Base-by-base conservation (phyloP, 2,888 invertebrate genomes). In the Clepsis dumicolana region DNA sequence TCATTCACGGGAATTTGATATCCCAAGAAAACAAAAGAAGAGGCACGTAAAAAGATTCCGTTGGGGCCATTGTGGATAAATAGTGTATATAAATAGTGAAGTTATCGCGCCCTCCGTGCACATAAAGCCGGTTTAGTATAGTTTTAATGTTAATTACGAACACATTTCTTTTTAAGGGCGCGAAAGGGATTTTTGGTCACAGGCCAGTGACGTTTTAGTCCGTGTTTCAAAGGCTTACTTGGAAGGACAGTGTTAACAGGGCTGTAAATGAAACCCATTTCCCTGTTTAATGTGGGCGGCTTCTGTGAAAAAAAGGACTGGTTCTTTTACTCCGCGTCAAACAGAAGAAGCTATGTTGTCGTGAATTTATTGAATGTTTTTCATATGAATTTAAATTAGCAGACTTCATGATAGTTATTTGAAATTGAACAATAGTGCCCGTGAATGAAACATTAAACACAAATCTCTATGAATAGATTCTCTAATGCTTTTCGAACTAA, bases 121-220 rank as follows among this genome's bases (percentile, higher is more conserved):
- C 63, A 64, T 68, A 64, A 68, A 68, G n/a, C 10, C 18, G 48
- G 53, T 59, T 67, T 63, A 63, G 57, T 63, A 21, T 53, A 56
- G 48, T 61, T 64, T 63, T 63, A 64, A 68, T 64, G 68, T 64
- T 68, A 59, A 68, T 68, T 68, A 35, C 63, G 14, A 21, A 65
- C 57, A 64, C 63, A 63, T 64, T 63, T 44, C 57, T 41, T 32
- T 68, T 64, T 63, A 57, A 50, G 59, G 61, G 61, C 32, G 48
- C 35, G 16, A 60, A 65, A 53, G 35, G 52, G 16, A n/a, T 62
- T 63, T 54, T 62, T 62, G 44, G n/a, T 38, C 8, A 35, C 21
- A 0, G 7, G 24, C 14, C 2, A 14, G 24, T 16, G 41, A 59
- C 25, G 41, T 8, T 61, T 48, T 62, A 48, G 56, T 12, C 41